Percentiles rank a stretch among this genome's conserved stretches.
phyloP scores from a whole-genome alignment of 2,797 vertebrate genomes.

The Fistularia tabacaria region DNA sequence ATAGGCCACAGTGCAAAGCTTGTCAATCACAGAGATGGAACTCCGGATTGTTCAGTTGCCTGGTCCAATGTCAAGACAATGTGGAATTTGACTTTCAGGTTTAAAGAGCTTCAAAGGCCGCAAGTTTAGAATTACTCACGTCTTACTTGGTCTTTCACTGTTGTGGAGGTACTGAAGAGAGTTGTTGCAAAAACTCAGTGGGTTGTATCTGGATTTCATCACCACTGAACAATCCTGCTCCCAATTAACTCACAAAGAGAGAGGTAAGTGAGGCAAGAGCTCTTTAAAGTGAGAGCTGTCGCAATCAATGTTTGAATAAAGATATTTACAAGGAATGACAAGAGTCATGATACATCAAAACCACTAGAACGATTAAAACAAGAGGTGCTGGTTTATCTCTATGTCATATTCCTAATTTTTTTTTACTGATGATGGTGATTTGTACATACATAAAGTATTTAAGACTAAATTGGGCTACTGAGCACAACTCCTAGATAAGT shows the following conservation, averaged over 20 bases:
- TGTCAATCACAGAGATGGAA: slow-evolving; percentile 63
- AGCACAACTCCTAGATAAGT: slow-evolving; percentile 20
- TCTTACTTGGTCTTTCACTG: slow-evolving; percentile 35
- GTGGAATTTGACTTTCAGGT: slow-evolving; percentile 70
- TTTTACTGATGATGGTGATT: slow-evolving; percentile 33
- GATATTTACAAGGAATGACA: slow-evolving; percentile 62
- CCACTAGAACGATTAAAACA: slow-evolving; percentile 26
- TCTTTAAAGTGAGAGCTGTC: slow-evolving; percentile 67
- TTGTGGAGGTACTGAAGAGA: slow-evolving; percentile 37
- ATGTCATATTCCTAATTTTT: slow-evolving; percentile 26
- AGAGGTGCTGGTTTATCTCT: slow-evolving; percentile 49
- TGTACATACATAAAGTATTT: slow-evolving; percentile 19
- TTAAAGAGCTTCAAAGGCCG: slow-evolving; percentile 46
- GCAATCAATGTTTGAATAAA: slow-evolving; percentile 53
- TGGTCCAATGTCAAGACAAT: slow-evolving; percentile 49
- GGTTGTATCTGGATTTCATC: slow-evolving; percentile 74
- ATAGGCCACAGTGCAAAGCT: slow-evolving; percentile 52
- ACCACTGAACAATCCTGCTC: slow-evolving; percentile 60
- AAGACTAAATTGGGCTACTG: slow-evolving; percentile 14
- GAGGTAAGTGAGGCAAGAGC: slow-evolving; percentile 69
- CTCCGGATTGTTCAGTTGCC: slow-evolving; percentile 37
- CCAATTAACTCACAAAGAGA: slow-evolving; percentile 61
- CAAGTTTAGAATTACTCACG: slow-evolving; percentile 38
- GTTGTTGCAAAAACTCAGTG: slow-evolving; percentile 37
- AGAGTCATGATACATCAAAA: slow-evolving; percentile 54